Evolutionary conservation across 2,113 vertebrate genomes (phyloP), one percentile per base, ranked within the genome.

Genomic region (Lepisosteus osseus): DNA sequence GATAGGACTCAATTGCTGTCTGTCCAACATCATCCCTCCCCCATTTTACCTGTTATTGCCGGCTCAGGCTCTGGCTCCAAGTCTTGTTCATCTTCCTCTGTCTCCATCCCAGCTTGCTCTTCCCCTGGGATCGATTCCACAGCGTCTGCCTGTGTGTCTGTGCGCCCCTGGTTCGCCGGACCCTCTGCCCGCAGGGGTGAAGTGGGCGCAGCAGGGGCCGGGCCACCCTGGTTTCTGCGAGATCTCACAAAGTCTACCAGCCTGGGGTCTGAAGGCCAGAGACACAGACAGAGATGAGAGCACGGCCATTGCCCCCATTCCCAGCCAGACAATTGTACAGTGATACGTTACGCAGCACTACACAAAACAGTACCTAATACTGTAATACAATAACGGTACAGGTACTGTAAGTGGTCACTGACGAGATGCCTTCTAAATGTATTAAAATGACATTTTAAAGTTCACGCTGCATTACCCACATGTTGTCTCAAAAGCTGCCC

Each of bases 231-330:
- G 81, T 68, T 77, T 81, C 81, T 81, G 8, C 66, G 86, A 76
- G 95, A 94, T 83, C 86, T 93, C 72, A 99, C 83, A 81, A 99
- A 98, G 73, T 94, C 90, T 74, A 98, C 89, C 72, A 98, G 79
- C 82, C 82, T 87, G 59, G 95, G 92, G 89, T 97, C 97, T 99
- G 83, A 70, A 81, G 84, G 72, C 77, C 56, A 77, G 56, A 78
- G 5, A 51, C 47, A 59, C 11, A 59, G 1, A 29, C 47, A 51
- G 47, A 59, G 56, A 59, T 4, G n/a, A n/a, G n/a, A 12, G 13
- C 3, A 59, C 56, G 7, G 7, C 11, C 56, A 59, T 13, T 12
- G n/a, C 56, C 7, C 7, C 7, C 56, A 59, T 12, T 14, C 56
- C 7, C 47, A 5, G 9, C 47, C 1, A 9, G 47, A 9, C 47